Evolutionary conservation across 1,140 invertebrate genomes (phyloP).

Genomic region (Thaumatotibia leucotreta): DNA sequence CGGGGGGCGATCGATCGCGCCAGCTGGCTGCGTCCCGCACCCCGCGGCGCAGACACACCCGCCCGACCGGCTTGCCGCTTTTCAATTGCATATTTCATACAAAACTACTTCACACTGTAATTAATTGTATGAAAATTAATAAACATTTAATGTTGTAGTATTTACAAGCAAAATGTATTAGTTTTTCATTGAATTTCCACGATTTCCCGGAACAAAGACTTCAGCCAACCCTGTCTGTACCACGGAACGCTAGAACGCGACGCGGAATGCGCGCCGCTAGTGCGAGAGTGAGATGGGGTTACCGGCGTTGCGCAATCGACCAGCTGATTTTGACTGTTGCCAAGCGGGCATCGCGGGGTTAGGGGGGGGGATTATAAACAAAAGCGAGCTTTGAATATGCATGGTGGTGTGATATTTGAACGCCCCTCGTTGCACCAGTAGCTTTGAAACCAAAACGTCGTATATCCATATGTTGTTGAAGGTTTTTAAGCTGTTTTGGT

Average conservation of each 20-base stretch:
- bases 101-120: background rate
- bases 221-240: background rate
- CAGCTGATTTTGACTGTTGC: conserved; percentile 16
- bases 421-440: background rate
- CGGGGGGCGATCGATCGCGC: background rate
- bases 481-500: background rate
- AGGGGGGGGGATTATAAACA: conserved; percentile 6
- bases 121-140: background rate
- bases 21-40: background rate
- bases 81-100: background rate
- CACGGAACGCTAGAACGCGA: background rate
- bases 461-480: background rate
- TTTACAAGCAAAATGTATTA: background rate
- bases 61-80: background rate
- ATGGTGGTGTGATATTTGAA: background rate
- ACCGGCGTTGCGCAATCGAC: conserved; percentile 13
- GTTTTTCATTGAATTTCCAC: background rate
- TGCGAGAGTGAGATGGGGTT: background rate
- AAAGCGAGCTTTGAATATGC: conserved; percentile 5
- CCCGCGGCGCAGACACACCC: background rate
- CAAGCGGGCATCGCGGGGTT: background rate
- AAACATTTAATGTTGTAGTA: background rate
- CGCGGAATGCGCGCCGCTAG: background rate
- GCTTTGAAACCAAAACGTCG: background rate
- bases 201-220: background rate